Percentiles rank a stretch among this genome's conserved stretches.
These are phyloP conservation scores for Rhabdophis nuchalis DNA, from an alignment of 2,797 vertebrate genomes.

Conservation along the genomic window DNA sequence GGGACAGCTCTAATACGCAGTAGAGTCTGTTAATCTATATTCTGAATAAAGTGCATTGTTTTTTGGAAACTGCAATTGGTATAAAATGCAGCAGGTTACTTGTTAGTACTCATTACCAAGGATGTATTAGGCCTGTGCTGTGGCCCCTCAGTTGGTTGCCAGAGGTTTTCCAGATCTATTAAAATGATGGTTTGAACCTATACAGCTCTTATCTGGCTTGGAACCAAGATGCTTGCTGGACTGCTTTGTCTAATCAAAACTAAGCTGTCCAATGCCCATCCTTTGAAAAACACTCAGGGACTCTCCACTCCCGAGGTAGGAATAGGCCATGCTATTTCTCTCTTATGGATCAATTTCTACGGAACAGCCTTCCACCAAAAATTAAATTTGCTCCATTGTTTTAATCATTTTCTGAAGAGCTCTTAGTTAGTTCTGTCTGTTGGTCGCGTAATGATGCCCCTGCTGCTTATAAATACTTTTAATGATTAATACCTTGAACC, in stretches of 20 bases:
- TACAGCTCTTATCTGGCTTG: neutral
- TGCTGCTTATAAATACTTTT: neutral
- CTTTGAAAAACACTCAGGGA: neutral
- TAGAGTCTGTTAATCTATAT: too few relatives aligned
- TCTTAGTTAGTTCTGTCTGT: neutral
- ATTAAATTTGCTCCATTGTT: neutral
- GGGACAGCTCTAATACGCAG: neutral
- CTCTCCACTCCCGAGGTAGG: neutral
- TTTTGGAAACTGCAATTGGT: neutral
- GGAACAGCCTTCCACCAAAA: neutral
- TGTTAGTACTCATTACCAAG: neutral
- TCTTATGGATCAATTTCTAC: neutral
- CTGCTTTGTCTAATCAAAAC: neutral
- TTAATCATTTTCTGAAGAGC: neutral
- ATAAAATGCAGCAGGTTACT: neutral
- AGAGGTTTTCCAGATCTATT: neutral
- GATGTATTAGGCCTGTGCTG: neutral
- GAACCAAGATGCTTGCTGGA: neutral
- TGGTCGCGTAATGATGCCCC: neutral
- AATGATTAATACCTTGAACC: neutral
- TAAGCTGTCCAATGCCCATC: neutral
- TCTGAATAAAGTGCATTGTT: neutral
- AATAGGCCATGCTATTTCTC: neutral
- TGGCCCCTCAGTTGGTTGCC: neutral
- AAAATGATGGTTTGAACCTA: neutral